Conservation (phyloP, 2,113 vertebrate genomes). For the Nanorana parkeri region DNA sequence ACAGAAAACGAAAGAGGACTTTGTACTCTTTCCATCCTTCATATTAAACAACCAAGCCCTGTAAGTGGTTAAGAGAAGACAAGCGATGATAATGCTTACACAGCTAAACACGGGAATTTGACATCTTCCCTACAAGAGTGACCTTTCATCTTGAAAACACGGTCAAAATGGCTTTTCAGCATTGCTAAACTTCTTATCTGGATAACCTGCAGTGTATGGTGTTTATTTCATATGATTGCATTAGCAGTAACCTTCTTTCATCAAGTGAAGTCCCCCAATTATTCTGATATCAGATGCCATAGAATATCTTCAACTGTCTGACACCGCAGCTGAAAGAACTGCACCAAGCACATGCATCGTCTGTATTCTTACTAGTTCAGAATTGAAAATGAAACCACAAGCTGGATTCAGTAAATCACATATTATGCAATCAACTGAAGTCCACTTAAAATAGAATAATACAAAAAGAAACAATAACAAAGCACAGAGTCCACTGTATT, state of each 20-base stretch:
- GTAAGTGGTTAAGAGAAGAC: slow-evolving; percentile 23
- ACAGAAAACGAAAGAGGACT: slow-evolving; percentile 43
- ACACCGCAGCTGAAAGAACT: not conserved
- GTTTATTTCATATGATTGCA: slow-evolving; percentile 46
- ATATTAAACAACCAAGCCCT: slow-evolving; percentile 44
- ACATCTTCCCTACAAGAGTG: slow-evolving; percentile 50
- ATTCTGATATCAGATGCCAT: slow-evolving; percentile 43
- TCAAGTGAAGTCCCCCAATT: slow-evolving; percentile 43
- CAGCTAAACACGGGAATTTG: slow-evolving; percentile 45
- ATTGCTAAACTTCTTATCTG: slow-evolving; percentile 37
- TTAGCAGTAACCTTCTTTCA: slow-evolving; percentile 48
- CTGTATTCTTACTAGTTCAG: slow-evolving; percentile 13
- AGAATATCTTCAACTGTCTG: slow-evolving; percentile 46
- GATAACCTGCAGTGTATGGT: slow-evolving; percentile 40
- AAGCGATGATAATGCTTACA: slow-evolving; percentile 39
- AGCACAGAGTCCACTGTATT: too few relatives aligned
- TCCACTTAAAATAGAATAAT: too few relatives aligned
- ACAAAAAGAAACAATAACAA: too few relatives aligned
- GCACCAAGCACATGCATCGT: slow-evolving; percentile 15
- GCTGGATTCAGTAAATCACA: too few relatives aligned
- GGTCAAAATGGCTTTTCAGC: slow-evolving; percentile 32
- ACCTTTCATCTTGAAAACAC: slow-evolving; percentile 50
- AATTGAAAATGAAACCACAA: not conserved
- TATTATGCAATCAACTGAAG: too few relatives aligned
- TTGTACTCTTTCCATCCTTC: slow-evolving; percentile 44